A percentile compares a stretch with the other conserved stretches of the same genome.
phyloP scores from a whole-genome alignment of 2,797 vertebrate genomes.

The Columba guinea region DNA sequence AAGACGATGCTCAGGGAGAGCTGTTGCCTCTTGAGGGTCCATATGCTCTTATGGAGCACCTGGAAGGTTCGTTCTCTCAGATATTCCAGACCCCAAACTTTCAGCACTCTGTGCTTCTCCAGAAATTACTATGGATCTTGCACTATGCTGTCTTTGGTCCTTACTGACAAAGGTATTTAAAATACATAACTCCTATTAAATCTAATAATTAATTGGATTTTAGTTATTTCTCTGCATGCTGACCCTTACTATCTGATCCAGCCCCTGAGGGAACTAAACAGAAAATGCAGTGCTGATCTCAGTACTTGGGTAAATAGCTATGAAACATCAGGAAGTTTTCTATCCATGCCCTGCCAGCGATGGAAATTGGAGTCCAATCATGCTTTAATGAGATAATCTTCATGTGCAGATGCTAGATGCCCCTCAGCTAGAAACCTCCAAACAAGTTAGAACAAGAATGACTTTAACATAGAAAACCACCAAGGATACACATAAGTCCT shows the following conservation, averaged over 20 bases:
- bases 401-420: neutral
- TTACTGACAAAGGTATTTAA: neutral
- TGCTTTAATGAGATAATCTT: neutral
- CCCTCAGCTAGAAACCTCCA: neutral
- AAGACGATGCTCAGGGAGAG: neutral
- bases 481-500: fast-evolving
- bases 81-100: neutral
- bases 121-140: neutral
- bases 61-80: neutral
- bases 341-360: neutral
- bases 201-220: neutral
- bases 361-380: neutral
- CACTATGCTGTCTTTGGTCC: neutral
- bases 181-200: neutral
- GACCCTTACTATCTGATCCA: neutral
- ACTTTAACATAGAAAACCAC: neutral
- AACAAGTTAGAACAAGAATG: neutral
- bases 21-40: neutral
- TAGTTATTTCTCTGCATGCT: neutral
- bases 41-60: neutral
- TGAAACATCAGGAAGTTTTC: neutral
- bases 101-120: neutral
- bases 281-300: neutral
- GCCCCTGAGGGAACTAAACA: neutral
- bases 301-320: neutral